These are phyloP conservation scores for Ips nitidus DNA, from an alignment of 1,140 invertebrate genomes.

Conservation along the genomic window DNA sequence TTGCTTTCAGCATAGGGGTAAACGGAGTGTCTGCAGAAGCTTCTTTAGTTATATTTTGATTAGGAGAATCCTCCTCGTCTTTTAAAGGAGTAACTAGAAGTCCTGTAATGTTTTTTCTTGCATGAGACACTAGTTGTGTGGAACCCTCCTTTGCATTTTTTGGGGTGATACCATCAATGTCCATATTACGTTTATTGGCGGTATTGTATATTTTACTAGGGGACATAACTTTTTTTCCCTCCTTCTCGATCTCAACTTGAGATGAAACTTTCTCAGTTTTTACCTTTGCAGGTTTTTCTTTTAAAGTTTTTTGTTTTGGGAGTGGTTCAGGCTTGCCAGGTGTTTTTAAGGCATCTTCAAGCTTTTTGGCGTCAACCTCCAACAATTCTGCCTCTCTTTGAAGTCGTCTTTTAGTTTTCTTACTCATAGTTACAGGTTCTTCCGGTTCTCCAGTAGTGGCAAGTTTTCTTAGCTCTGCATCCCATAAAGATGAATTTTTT, in stretches of 20 bases:
- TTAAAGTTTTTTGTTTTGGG: slow-evolving; percentile 10
- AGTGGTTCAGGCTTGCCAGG: slow-evolving; percentile 16
- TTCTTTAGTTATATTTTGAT: slow-evolving; percentile 9
- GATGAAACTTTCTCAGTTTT: slow-evolving; percentile 1
- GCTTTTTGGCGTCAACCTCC: slow-evolving; percentile 21
- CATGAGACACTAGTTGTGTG: slow-evolving; percentile 11
- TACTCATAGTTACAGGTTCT: neutral
- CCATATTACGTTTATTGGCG: slow-evolving; percentile 39
- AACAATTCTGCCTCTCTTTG: neutral
- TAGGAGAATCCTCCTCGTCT: slow-evolving; percentile 37
- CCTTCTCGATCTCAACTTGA: neutral
- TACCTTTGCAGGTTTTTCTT: neutral
- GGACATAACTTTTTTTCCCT: slow-evolving; percentile 32
- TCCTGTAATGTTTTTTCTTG: slow-evolving; percentile 33
- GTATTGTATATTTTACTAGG: slow-evolving; percentile 40
- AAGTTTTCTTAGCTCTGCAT: slow-evolving; percentile 15
- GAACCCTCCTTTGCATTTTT: slow-evolving; percentile 22
- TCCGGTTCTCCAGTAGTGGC: neutral
- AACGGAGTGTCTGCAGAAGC: slow-evolving; percentile 41
- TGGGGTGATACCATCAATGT: slow-evolving; percentile 19
- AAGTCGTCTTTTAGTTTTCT: slow-evolving; percentile 1
- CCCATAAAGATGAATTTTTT: slow-evolving; percentile 10
- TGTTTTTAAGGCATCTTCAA: slow-evolving; percentile 33
- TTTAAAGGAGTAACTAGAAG: slow-evolving; percentile 47
- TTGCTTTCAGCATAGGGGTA: slow-evolving; percentile 46